Evolutionary conservation across 2,888 invertebrate species (phyloP), one percentile per base, ranked within the genome.

Genomic region (Himalopsyche kuldschensis): DNA sequence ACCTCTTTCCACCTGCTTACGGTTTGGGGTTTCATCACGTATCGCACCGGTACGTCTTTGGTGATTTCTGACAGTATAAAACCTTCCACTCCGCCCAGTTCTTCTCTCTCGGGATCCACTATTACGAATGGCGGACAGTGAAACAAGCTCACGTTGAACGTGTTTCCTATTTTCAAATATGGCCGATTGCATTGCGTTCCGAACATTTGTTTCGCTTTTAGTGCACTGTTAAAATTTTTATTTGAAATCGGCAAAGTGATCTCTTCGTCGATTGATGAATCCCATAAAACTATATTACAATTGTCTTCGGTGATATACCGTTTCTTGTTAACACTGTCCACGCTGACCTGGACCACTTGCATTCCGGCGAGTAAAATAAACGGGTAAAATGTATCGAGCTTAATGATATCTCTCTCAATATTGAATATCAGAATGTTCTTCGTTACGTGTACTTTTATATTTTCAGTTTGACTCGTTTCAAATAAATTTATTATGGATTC

Each of bases 111-210:
- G 5, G 30, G 31, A 75, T 82, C 75, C 32, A 82, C 17, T 1
- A 75, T 75, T 3, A 82, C 63, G 31, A 79, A 82, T 1, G 82
- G 82, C 15, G 82, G 82, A 48, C 82, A 82, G 30, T 82, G 78
- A 27, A 82, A 82, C 47, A 79, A 8, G 27, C 82, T 82, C n/a
- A 82, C 31, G 6, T 69, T 47, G 5, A 82, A n/a, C 5, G 46
- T 15, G 24, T 78, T 47, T 20, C 27, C 27, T 8, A 35, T n/a
- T 32, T n/a, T 63, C 4, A 24, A 20, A 46, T 46, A 46, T 1
- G 82, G 82, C 24, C 6, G 0, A n/a, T 17, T 27, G 30, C 81
- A 81, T 8, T 47, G 48, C 20, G 30, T 35, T 20, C 35, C 31
- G 31, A 81, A 81, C 11, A 81, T 55, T 55, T 55, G 27, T 1